Evolutionary conservation across 2,113 vertebrate genomes (phyloP).

Genomic region (Vimba vimba): DNA sequence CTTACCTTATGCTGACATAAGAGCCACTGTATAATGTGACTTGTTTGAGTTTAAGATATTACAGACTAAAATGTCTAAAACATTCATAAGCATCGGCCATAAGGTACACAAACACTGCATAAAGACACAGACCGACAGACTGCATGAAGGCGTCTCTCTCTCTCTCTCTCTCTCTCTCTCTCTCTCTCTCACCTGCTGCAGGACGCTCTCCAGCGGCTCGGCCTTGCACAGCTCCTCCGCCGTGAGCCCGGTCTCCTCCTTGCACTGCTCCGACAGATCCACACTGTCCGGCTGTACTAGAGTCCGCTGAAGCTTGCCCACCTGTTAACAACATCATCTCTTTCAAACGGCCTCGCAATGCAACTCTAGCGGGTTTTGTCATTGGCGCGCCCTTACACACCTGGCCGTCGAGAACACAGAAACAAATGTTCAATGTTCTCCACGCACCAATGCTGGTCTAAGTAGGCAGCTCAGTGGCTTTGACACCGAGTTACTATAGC

Average conservation of each 20-base stretch:
- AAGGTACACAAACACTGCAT: background rate
- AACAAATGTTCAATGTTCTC: background rate
- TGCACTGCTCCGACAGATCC: conserved; percentile 88
- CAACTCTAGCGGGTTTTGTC: background rate
- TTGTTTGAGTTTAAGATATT: too few relatives aligned
- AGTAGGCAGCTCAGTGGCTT: background rate
- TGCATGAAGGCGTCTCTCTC: conserved; percentile 23
- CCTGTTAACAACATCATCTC: conserved; percentile 74
- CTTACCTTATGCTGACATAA: background rate
- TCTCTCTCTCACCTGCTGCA: conserved; percentile 85
- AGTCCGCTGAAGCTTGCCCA: conserved; percentile 89
- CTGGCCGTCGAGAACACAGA: conserved; percentile 18
- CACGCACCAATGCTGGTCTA: conserved; percentile 8
- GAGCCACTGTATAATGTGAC: background rate
- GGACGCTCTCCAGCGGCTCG: conserved; percentile 87
- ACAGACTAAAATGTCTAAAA: background rate
- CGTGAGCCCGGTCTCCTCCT: conserved; percentile 85
- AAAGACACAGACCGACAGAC: background rate
- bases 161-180: too few relatives aligned
- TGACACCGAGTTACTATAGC: background rate
- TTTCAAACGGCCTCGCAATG: conserved; percentile 30
- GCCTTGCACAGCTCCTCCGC: conserved; percentile 85
- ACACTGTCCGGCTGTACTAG: conserved; percentile 88
- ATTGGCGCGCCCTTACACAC: background rate
- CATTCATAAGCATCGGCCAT: background rate